Conservation (phyloP, 2,113 vertebrate genomes). For the Hemiprocne comata region DNA sequence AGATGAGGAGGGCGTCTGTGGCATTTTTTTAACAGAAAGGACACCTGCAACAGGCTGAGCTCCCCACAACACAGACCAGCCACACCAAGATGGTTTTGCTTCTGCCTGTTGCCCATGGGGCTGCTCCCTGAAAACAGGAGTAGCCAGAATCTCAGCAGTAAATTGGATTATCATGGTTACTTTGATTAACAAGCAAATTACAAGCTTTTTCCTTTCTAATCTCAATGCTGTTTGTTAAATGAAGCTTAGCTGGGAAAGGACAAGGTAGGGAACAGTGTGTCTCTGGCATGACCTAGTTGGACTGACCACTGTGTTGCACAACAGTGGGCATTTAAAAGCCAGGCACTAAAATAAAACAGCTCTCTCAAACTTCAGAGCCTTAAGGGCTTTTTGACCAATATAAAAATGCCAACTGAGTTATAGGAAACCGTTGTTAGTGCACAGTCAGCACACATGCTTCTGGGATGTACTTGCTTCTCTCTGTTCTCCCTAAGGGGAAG, state of each 20-base stretch:
- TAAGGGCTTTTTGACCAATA: background rate
- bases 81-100: background rate
- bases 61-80: background rate
- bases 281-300: background rate
- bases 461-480: background rate
- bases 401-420: background rate
- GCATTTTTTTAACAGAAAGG: background rate
- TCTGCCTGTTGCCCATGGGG: background rate
- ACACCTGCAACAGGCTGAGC: background rate
- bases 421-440: background rate
- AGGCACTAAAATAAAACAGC: background rate
- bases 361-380: background rate
- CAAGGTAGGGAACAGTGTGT: background rate
- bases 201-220: background rate
- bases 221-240: background rate
- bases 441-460: background rate
- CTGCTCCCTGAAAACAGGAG: background rate
- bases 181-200: background rate
- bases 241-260: background rate
- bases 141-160: background rate
- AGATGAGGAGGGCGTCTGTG: background rate
- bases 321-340: background rate
- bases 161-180: background rate
- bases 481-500: background rate
- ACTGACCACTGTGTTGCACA: background rate